phyloP scores from a whole-genome alignment of 1,140 invertebrate species.

The Caerostris extrusa region DNA sequence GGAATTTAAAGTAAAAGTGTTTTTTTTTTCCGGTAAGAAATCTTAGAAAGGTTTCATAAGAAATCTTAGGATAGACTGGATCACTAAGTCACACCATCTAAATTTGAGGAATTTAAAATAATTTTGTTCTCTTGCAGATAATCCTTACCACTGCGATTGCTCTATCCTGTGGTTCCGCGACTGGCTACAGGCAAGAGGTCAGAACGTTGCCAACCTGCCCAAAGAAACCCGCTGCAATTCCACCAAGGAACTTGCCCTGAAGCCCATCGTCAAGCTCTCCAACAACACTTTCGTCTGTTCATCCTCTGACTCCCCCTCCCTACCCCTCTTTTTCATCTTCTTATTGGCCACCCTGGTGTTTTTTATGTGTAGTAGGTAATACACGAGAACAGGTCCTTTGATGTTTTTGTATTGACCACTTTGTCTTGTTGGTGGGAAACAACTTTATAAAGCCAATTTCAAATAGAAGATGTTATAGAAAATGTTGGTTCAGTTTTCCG shows the following conservation, averaged over 20 bases:
- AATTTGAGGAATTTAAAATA: no score
- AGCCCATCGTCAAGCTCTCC: constrained; percentile 69
- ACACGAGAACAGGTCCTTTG: background rate
- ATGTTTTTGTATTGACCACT: background rate
- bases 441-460: no score
- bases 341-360: constrained; percentile 33
- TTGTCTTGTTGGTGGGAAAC: background rate
- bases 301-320: background rate
- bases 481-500: background rate
- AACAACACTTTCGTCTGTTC: constrained; percentile 65
- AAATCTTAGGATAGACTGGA: no score
- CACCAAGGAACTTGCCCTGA: constrained; percentile 35
- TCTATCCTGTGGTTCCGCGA: constrained; percentile 87
- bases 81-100: no score
- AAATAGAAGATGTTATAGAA: no score
- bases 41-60: no score
- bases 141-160: constrained; percentile 95
- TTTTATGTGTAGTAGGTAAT: constrained; percentile 60
- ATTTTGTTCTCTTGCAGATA: constrained; percentile 81
- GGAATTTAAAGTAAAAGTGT: no score
- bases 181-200: constrained; percentile 85
- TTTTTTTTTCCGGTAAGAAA: no score
- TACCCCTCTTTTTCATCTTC: background rate
- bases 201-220: constrained; percentile 70
- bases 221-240: constrained; percentile 66